Percentiles rank a stretch among this genome's conserved stretches.
phyloP scores from a whole-genome alignment of 2,888 invertebrate species.

The Orchesellides sinensis region DNA sequence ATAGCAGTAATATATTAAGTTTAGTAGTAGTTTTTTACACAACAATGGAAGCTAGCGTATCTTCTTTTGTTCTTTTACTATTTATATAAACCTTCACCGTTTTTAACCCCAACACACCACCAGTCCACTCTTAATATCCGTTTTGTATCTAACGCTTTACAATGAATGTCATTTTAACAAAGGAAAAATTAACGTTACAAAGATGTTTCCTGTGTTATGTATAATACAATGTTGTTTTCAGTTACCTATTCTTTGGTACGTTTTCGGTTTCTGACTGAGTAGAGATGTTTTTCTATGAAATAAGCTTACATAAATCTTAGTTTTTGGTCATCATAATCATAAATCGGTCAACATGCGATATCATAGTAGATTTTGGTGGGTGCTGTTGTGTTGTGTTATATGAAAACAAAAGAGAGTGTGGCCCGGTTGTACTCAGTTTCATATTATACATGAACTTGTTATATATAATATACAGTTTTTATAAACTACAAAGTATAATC shows the following conservation, averaged over 20 bases:
- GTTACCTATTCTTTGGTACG: slow-evolving; percentile 12
- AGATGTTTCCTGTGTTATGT: no score
- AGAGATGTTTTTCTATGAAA: not conserved
- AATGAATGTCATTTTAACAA: not conserved
- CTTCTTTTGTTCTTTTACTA: slow-evolving; percentile 2
- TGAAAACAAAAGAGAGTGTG: slow-evolving; percentile 20
- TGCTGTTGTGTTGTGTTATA: slow-evolving; percentile 16
- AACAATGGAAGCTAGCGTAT: slow-evolving; percentile 57
- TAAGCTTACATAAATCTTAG: not conserved
- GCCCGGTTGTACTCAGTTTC: slow-evolving; percentile 20
- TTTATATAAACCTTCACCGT: slow-evolving; percentile 2
- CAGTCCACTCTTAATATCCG: no score
- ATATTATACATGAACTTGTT: slow-evolving; percentile 1
- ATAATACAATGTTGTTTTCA: slow-evolving; percentile 17
- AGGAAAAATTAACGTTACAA: no score
- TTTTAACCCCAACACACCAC: not conserved
- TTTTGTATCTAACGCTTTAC: slow-evolving; percentile 5
- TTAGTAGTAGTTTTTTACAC: slow-evolving; percentile 39
- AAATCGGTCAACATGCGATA: no score
- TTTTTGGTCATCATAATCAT: no score
- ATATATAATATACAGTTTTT: slow-evolving; percentile 4
- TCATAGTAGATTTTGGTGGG: slow-evolving; percentile 20
- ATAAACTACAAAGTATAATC: slow-evolving; percentile 1
- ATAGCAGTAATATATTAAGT: slow-evolving; percentile 32
- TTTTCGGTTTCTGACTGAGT: not conserved